phyloP scores from a whole-genome alignment of 2,888 invertebrate species.

The Girardia tigrina region DNA sequence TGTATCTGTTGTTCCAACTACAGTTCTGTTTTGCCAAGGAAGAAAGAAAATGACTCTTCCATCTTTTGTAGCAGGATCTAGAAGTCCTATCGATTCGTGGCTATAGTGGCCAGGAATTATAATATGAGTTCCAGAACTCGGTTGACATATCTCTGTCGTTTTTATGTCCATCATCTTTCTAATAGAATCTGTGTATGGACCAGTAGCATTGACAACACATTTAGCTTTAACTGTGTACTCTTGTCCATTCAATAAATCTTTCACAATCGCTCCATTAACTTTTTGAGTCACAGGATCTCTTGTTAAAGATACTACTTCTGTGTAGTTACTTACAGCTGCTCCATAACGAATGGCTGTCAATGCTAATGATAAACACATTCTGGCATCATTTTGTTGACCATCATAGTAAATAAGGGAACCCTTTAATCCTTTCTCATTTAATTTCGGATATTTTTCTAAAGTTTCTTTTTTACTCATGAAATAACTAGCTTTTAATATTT shows the following conservation, averaged over 20 bases:
- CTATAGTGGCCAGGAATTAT: constrained; percentile 72
- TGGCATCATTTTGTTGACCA: constrained; percentile 97
- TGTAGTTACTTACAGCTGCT: constrained; percentile 84
- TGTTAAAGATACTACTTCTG: constrained; percentile 63
- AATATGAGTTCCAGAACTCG: constrained; percentile 91
- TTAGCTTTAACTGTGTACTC: constrained; percentile 60
- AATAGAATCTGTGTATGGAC: constrained; percentile 77
- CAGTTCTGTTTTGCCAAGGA: constrained; percentile 80
- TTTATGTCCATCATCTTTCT: constrained; percentile 79
- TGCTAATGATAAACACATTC: constrained; percentile 90
- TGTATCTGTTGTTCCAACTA: constrained; percentile 72
- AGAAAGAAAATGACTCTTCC: constrained; percentile 97
- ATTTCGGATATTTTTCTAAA: constrained; percentile 74
- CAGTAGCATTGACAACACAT: constrained; percentile 90
- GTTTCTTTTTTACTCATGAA: constrained; percentile 51
- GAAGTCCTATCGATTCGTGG: constrained; percentile 86
- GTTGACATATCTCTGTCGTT: constrained; percentile 63
- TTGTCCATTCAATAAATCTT: constrained; percentile 42
- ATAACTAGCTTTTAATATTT: constrained; percentile 86
- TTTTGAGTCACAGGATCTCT: constrained; percentile 53
- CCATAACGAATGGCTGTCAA: constrained; percentile 86
- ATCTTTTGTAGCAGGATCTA: constrained; percentile 92
- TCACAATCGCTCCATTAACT: constrained; percentile 52
- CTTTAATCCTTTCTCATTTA: constrained; percentile 78
- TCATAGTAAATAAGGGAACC: constrained; percentile 99